Evolutionary conservation across 2,888 invertebrate species (phyloP), one percentile per base, ranked within the genome.

Genomic region (Leuctra nigra): DNA sequence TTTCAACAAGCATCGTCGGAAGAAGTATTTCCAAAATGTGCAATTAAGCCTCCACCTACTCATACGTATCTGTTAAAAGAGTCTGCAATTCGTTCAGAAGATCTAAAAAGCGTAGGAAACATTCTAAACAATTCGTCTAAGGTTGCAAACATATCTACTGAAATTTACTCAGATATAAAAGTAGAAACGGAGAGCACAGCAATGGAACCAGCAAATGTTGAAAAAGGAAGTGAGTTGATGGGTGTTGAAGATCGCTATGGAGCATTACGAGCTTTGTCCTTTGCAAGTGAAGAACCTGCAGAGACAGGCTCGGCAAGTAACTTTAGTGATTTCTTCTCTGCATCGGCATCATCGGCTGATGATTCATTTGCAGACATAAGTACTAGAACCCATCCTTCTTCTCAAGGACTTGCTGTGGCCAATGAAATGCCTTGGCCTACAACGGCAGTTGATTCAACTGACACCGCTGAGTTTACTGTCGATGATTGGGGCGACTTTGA

Each of bases 271-370:
- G 68, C 68, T 61, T 64, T 76, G 57, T 67, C 60, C 14, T 14
- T 44, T 14, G 14, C 14, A 11, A 46, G 11, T 25, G 33, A 24
- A n/a, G n/a, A 14, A 9, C 24, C 46, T 14, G 16, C 14, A n/a
- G 62, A 59, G 6, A 56, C 41, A 68, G 35, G 66, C n/a, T 70
- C 55, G 69, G 59, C 62, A 41, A 75, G 75, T 59, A 75, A 75
- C 59, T 75, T 75, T 66, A 75, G 75, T 33, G 75, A 75, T 58
- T 75, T 75, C 64, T 67, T 73, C 18, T 73, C 73, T 4, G 72
- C 73, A 2, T 68, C 70, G 58, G 67, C 57, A 7, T 29, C 53
- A 22, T 14, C 39, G 55, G 46, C 33, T 11, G 59, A 62, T 18
- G 61, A 60, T 36, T 63, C 61, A 11, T 63, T 64, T 58, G 57